phyloP scores from a whole-genome alignment of 2,888 invertebrate species.

The Ctenicera cuprea region DNA sequence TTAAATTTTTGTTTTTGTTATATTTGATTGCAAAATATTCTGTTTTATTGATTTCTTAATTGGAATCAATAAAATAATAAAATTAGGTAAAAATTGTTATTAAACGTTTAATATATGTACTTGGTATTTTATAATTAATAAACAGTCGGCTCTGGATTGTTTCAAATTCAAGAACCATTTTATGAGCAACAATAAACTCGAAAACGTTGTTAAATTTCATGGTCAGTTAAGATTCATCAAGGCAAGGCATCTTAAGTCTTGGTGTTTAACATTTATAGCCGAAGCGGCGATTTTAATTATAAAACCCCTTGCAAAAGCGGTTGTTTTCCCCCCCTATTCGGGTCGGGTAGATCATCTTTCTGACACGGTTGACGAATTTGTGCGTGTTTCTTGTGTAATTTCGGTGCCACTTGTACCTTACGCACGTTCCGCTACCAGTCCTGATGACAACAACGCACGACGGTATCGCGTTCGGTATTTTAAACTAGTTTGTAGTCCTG shows the following conservation, averaged over 20 bases:
- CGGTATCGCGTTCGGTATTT: slow-evolving; percentile 48
- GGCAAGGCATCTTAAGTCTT: slow-evolving; percentile 2
- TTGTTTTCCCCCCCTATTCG: background rate
- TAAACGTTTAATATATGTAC: too few relatives aligned
- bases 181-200: slow-evolving; percentile 21
- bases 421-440: slow-evolving; percentile 47
- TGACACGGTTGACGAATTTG: slow-evolving; percentile 37
- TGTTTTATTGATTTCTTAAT: too few relatives aligned
- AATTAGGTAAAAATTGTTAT: too few relatives aligned
- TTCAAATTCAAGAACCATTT: slow-evolving; percentile 1
- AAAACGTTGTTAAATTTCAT: slow-evolving; percentile 25
- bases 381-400: slow-evolving; percentile 39
- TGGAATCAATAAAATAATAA: too few relatives aligned
- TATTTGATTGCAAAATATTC: too few relatives aligned
- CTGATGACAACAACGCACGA: slow-evolving; percentile 51
- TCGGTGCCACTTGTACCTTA: slow-evolving; percentile 40
- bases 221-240: slow-evolving; percentile 29
- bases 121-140: slow-evolving; percentile 1
- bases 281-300: slow-evolving; percentile 22
- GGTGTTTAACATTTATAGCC: slow-evolving; percentile 16
- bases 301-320: background rate
- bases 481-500: slow-evolving; percentile 60
- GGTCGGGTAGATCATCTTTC: slow-evolving; percentile 16
- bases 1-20: too few relatives aligned
- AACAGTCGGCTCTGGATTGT: background rate